Conservation (phyloP, 2,797 vertebrate species). For the Clarias fuscus region DNA sequence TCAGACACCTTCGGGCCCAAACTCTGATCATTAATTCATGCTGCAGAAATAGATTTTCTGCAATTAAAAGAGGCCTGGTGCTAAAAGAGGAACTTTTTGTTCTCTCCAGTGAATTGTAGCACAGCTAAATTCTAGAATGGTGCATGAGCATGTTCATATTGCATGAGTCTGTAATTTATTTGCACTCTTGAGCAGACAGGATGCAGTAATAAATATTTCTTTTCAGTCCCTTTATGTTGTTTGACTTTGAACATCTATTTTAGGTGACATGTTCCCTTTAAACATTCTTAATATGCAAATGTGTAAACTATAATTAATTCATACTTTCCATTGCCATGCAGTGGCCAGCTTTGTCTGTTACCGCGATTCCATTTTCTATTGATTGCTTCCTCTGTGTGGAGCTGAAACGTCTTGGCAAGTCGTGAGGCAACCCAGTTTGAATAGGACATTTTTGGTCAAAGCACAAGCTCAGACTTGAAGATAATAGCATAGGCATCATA, state of each 20-base stretch:
- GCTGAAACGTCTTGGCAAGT: slow-evolving; percentile 11
- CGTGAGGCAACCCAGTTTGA: slow-evolving; percentile 26
- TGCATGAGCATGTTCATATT: slow-evolving; percentile 14
- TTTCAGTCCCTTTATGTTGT: slow-evolving; percentile 28
- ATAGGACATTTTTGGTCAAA: slow-evolving; percentile 27
- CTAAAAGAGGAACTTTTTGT: slow-evolving; percentile 23
- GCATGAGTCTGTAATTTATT: slow-evolving; percentile 21
- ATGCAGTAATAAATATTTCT: neutral
- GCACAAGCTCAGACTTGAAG: slow-evolving; percentile 31
- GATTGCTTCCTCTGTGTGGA: slow-evolving; percentile 28
- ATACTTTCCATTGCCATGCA: slow-evolving; percentile 37
- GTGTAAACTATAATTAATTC: slow-evolving; percentile 47
- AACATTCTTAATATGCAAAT: slow-evolving; percentile 45
- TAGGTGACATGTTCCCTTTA: slow-evolving; percentile 42
- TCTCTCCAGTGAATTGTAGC: slow-evolving; percentile 29
- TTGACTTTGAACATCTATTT: slow-evolving; percentile 36
- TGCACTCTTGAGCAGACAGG: slow-evolving; percentile 8
- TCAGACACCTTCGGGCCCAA: slow-evolving; percentile 30
- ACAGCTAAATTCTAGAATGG: slow-evolving; percentile 21
- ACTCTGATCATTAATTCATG: slow-evolving; percentile 48
- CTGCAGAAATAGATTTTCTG: slow-evolving; percentile 40
- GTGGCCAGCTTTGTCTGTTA: slow-evolving; percentile 33
- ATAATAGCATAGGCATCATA: slow-evolving; percentile 35
- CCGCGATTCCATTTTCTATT: slow-evolving; percentile 37
- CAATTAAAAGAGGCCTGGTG: slow-evolving; percentile 45